These are phyloP conservation scores for Scaptomyza flava DNA, from an alignment of 2,888 invertebrate species.

Conservation along the genomic window DNA sequence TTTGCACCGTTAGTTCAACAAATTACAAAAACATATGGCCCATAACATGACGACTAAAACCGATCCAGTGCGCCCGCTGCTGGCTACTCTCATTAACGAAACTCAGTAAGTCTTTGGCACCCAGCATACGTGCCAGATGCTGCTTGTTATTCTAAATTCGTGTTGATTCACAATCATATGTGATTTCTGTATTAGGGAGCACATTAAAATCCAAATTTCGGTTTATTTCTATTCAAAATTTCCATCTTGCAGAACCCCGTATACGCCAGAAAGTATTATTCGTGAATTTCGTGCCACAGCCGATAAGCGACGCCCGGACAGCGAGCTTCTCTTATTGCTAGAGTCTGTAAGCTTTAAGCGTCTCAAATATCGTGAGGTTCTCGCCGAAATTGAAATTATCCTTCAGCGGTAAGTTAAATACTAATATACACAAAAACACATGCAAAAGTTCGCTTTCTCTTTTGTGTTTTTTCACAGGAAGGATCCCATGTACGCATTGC, in stretches of 20 bases:
- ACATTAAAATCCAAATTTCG: conserved; percentile 1
- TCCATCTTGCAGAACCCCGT: conserved; percentile 69
- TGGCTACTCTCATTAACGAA: conserved; percentile 74
- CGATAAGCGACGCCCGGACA: conserved; percentile 69
- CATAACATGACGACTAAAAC: conserved; percentile 36
- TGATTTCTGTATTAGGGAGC: background rate
- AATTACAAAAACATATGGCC: conserved; percentile 39
- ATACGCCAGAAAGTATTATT: conserved; percentile 78
- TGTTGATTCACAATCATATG: conserved; percentile 1
- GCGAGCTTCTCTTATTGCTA: conserved; percentile 76
- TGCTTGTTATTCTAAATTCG: background rate
- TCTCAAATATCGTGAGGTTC: conserved; percentile 66
- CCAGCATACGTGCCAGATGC: conserved; percentile 52
- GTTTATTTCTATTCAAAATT: background rate
- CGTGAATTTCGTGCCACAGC: conserved; percentile 79
- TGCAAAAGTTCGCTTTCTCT: background rate
- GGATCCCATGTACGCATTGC: conserved; percentile 81
- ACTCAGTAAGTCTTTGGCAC: conserved; percentile 70
- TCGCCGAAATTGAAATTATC: conserved; percentile 72
- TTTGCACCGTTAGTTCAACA: conserved; percentile 41
- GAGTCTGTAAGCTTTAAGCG: conserved; percentile 80
- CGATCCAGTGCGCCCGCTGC: conserved; percentile 73
- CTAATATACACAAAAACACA: background rate
- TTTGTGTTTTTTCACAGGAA: conserved; percentile 60
- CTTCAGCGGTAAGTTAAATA: conserved; percentile 70